Percentiles rank a stretch among this genome's conserved stretches.
Evolutionary conservation across 2,888 invertebrate genomes (phyloP).

Genomic region (Hanleya hanleyi): DNA sequence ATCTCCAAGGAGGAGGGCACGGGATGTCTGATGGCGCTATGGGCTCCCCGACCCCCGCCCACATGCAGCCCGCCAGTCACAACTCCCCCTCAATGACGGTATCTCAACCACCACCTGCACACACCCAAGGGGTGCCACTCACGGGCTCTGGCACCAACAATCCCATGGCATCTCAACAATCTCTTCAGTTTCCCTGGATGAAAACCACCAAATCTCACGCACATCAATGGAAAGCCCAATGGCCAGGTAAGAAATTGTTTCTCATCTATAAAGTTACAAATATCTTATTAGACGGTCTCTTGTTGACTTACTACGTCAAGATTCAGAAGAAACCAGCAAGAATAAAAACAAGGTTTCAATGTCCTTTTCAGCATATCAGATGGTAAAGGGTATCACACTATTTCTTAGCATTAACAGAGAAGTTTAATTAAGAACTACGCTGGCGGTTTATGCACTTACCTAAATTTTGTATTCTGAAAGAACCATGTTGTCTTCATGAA

Average conservation of each 20-base stretch:
- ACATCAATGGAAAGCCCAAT: slow-evolving; percentile 71
- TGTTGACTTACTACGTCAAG: too few species aligned
- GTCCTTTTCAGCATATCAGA: too few species aligned
- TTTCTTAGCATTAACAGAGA: too few species aligned
- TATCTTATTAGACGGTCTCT: too few species aligned
- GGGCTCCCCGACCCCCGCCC: slow-evolving; percentile 49
- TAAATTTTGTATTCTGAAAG: too few species aligned
- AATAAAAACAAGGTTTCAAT: too few species aligned
- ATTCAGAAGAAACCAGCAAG: too few species aligned
- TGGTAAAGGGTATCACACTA: too few species aligned
- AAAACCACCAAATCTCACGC: slow-evolving; percentile 72
- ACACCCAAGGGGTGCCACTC: slow-evolving; percentile 3
- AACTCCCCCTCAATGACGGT: not conserved
- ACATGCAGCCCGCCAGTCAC: slow-evolving; percentile 42
- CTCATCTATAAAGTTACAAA: too few species aligned
- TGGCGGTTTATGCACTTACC: too few species aligned
- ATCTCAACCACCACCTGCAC: slow-evolving; percentile 20
- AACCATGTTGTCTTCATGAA: too few species aligned
- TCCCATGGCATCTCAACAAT: not conserved
- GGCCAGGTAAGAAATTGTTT: slow-evolving; percentile 71
- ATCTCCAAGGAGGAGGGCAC: slow-evolving; percentile 10
- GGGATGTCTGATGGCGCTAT: not conserved
- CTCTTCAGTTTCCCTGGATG: slow-evolving; percentile 71
- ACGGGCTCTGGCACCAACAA: not conserved
- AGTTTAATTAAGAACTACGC: too few species aligned